Evolutionary conservation across 2,797 vertebrate genomes (phyloP), one percentile per base, ranked within the genome.

Genomic region (Neosalanx taihuensis): DNA sequence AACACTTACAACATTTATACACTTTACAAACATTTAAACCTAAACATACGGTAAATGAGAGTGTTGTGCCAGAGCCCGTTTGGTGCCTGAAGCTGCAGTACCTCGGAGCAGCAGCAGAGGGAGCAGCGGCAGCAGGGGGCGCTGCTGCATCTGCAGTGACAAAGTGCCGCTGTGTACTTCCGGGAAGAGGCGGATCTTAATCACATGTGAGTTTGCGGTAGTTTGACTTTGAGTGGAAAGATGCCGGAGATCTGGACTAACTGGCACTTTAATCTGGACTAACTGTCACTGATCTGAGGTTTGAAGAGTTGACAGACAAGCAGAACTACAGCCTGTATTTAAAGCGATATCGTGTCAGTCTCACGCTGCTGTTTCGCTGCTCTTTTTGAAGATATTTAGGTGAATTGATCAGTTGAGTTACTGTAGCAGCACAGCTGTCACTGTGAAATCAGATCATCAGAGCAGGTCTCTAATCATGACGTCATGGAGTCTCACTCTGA

Each of bases 391-490:
- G 65, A 29, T 2, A 53, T 18, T 3, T 15, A 37, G 33, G 1
- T 41, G 35, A 18, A 7, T 13, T 7, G 41, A 12, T 9, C 6
- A 41, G 33, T 6, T 7, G 6, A 62, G 33, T 17, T 64, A 64
- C 35, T n/a, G 62, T 56, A 51, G 26, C 23, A 60, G 58, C 51
- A n/a, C 18, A 26, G 23, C 23, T 26, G 23, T 26, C 23, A 26
- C 23, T 26, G 15, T 56, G 9, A 41, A 10, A 53, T 53, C 5
- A 53, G 1, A 53, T 56, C 15, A n/a, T 56, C n/a, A 5, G 51
- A 10, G 15, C 15, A 17, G 4, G 51, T 31, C 17, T 26, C 23
- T n/a, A 10, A 61, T 6, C 2, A 89, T 88, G 87, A 51, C 67
- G 75, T 9, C 61, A 0, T 65, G 53, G 31, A 73, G 59, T 53